A percentile compares a stretch with the other conserved stretches of the same genome.
Evolutionary conservation across 2,113 vertebrate genomes (phyloP).

Genomic region (Parus major): DNA sequence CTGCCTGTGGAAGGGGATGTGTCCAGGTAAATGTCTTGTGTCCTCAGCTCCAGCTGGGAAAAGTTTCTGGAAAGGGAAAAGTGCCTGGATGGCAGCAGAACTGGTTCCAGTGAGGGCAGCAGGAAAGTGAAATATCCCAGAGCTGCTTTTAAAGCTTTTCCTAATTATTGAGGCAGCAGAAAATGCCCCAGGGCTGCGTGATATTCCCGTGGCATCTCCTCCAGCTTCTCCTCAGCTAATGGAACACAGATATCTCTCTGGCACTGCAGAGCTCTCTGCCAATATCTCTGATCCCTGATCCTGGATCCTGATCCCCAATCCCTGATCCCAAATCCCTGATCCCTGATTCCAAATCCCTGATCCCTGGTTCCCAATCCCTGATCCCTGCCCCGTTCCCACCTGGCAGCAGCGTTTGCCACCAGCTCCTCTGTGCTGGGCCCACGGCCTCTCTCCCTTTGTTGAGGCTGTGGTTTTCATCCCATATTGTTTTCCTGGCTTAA

Average conservation of each 20-base stretch:
- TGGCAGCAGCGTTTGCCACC: fast-evolving
- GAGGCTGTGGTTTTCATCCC: neutral
- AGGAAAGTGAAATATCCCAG: fast-evolving
- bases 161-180: neutral
- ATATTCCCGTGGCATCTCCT: neutral
- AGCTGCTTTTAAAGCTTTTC: neutral
- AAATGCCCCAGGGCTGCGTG: fast-evolving
- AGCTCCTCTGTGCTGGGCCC: neutral
- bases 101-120: fast-evolving
- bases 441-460: neutral
- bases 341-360: fast-evolving
- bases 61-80: neutral
- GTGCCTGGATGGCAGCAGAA: fast-evolving
- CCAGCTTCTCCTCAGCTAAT: neutral
- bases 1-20: neutral
- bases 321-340: neutral
- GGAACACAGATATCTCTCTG: neutral
- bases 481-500: neutral
- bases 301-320: fast-evolving
- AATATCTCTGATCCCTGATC: neutral
- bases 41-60: neutral
- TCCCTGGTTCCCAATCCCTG: neutral
- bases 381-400: fast-evolving
- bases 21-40: neutral
- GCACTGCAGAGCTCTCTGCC: neutral